Evolutionary conservation across 2,888 invertebrate genomes (phyloP).

Genomic region (Abrostola triplasia): DNA sequence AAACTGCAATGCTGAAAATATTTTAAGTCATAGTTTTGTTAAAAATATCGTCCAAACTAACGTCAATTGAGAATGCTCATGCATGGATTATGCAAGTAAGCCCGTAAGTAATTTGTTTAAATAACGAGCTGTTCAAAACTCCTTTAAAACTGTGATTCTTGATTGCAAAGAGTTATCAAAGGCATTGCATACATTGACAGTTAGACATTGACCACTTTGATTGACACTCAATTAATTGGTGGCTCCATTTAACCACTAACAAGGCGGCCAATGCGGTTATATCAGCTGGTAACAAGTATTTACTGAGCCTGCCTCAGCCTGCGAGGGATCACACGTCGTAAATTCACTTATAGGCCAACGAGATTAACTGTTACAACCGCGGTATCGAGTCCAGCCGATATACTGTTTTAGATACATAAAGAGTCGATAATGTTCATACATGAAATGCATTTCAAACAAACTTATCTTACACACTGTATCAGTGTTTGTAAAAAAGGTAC

Average conservation of each 20-base stretch:
- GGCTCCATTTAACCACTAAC: constrained; percentile 16
- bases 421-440: too few relatives aligned
- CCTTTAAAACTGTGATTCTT: background rate
- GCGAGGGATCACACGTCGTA: constrained; percentile 22
- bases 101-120: background rate
- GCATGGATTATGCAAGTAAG: too few relatives aligned
- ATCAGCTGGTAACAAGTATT: constrained; percentile 18
- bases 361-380: constrained; percentile 27
- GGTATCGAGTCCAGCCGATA: constrained; percentile 1
- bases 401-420: background rate
- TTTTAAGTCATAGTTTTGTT: too few relatives aligned
- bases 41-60: too few relatives aligned
- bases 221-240: constrained; percentile 29
- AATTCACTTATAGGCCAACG: constrained; percentile 22
- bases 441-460: too few relatives aligned
- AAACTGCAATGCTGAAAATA: too few relatives aligned
- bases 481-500: too few relatives aligned
- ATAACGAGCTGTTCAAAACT: background rate
- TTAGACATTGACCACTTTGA: constrained; percentile 12
- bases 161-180: background rate
- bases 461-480: too few relatives aligned
- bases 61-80: too few relatives aligned
- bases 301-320: constrained; percentile 8
- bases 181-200: background rate
- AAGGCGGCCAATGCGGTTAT: constrained; percentile 1